Percentiles rank a stretch among this genome's conserved stretches.
Evolutionary conservation across 2,113 vertebrate genomes (phyloP).

Genomic region (Leptodactylus fuscus): DNA sequence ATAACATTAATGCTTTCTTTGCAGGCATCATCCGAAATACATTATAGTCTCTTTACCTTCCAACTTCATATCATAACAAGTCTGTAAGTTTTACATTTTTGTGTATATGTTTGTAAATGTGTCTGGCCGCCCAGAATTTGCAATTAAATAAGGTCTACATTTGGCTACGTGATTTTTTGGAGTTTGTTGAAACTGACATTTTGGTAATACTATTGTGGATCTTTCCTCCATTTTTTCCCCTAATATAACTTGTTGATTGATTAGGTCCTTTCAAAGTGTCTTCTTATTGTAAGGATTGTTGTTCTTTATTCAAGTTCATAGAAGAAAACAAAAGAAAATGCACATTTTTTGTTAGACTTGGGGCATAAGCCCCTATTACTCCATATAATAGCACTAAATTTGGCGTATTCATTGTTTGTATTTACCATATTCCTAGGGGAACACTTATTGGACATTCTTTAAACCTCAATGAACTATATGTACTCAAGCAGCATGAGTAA

Average conservation of each 20-base stretch:
- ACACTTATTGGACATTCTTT: not conserved
- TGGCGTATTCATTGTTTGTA: not conserved
- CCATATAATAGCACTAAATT: not conserved
- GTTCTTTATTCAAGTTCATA: not conserved
- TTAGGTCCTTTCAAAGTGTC: not conserved
- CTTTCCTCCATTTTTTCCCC: not conserved
- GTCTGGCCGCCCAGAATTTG: not conserved
- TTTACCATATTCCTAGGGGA: not conserved
- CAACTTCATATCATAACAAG: not conserved
- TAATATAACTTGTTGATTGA: not conserved
- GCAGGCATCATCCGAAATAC: not conserved
- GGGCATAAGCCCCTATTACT: not conserved
- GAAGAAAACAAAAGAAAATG: not conserved
- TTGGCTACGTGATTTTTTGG: not conserved
- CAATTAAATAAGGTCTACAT: not conserved
- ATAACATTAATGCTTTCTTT: not conserved
- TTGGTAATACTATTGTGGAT: not conserved
- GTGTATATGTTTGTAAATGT: not conserved
- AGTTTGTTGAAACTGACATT: not conserved
- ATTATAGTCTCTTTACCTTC: not conserved
- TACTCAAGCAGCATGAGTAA: conserved; percentile 21
- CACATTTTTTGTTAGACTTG: not conserved
- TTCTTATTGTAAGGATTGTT: not conserved
- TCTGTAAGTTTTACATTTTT: not conserved
- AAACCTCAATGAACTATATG: not conserved